Conservation (phyloP, 2,797 vertebrate species). For the Halcyon leucocephala region DNA sequence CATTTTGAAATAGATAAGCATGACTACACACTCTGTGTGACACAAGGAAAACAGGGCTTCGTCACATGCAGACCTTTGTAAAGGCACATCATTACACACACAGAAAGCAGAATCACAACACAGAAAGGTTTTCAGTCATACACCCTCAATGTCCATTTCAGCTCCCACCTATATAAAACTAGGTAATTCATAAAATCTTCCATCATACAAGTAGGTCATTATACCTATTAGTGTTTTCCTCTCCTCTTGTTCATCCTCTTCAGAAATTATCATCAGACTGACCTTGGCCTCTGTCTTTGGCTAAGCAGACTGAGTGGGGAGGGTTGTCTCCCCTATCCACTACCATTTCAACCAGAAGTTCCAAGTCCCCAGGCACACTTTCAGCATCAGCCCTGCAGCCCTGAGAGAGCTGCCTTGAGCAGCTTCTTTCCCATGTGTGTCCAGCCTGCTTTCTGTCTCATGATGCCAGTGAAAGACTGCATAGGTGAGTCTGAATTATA, state of each 20-base stretch:
- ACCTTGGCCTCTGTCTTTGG: neutral
- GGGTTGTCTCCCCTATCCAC: fast-evolving
- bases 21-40: neutral
- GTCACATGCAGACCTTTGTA: neutral
- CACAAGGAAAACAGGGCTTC: neutral
- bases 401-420: neutral
- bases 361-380: neutral
- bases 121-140: neutral
- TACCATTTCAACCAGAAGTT: neutral
- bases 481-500: neutral
- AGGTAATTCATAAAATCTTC: neutral
- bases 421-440: neutral
- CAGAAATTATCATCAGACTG: neutral
- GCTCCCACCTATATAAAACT: neutral
- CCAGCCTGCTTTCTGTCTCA: neutral
- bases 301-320: neutral
- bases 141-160: neutral
- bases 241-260: neutral
- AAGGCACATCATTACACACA: neutral
- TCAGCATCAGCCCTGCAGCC: neutral
- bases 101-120: neutral
- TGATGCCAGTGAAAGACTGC: neutral
- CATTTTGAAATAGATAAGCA: neutral
- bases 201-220: neutral
- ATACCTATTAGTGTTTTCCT: neutral